Percentiles rank a stretch among this genome's conserved stretches.
Evolutionary conservation across 2,888 invertebrate genomes (phyloP).

Genomic region (Tholera decimalis): DNA sequence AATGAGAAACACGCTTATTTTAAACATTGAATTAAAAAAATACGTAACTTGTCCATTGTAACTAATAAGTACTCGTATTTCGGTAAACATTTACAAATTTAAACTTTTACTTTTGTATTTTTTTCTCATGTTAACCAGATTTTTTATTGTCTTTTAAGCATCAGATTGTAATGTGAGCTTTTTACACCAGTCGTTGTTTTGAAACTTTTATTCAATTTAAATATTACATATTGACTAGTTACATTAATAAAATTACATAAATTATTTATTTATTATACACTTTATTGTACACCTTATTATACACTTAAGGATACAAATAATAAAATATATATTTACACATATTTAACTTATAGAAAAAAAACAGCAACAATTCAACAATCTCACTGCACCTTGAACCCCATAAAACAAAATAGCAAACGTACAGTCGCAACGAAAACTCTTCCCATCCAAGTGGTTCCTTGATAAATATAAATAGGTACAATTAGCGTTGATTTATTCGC

Average conservation of each 20-base stretch:
- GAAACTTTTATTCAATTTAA: conserved; percentile 13
- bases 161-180: background rate
- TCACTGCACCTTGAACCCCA: conserved; percentile 14
- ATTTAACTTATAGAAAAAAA: background rate
- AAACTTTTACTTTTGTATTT: conserved; percentile 8
- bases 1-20: conserved; percentile 15
- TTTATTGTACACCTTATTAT: too few relatives aligned
- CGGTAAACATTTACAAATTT: background rate
- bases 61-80: too few relatives aligned
- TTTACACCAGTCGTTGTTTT: background rate
- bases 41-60: too few relatives aligned
- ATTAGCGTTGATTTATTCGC: conserved; percentile 87
- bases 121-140: conserved; percentile 7
- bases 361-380: background rate
- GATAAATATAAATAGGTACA: conserved; percentile 88
- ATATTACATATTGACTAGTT: too few relatives aligned
- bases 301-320: too few relatives aligned
- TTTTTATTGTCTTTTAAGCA: conserved; percentile 4
- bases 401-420: conserved; percentile 61
- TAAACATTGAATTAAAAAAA: conserved; percentile 25
- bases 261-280: too few relatives aligned
- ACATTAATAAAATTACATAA: too few relatives aligned
- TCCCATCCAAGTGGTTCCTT: conserved; percentile 73
- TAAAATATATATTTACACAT: too few relatives aligned
- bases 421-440: conserved; percentile 76